These are phyloP conservation scores for Lithobates sylvaticus DNA, from an alignment of 2,797 vertebrate genomes.

Conservation along the genomic window DNA sequence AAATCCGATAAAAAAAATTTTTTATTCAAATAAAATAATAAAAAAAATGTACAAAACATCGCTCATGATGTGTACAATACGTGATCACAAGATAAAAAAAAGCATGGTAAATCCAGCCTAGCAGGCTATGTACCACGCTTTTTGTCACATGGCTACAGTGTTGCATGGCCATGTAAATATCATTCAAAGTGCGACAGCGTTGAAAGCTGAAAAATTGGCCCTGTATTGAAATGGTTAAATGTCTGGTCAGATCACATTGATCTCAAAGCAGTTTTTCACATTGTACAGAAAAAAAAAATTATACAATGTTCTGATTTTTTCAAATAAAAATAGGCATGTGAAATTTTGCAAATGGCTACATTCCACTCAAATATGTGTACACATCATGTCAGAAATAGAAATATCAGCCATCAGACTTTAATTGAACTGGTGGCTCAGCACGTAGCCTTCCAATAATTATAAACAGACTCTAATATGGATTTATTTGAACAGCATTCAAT, in stretches of 20 bases:
- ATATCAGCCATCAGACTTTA: slow-evolving; percentile 76
- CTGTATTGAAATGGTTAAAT: too few relatives aligned
- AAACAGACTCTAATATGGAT: slow-evolving; percentile 73
- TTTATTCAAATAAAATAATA: too few relatives aligned
- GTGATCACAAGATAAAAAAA: too few relatives aligned
- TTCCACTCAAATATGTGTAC: slow-evolving; percentile 61
- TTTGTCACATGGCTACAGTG: too few relatives aligned
- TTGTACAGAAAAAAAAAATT: neutral
- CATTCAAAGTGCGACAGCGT: too few relatives aligned
- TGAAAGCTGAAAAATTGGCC: too few relatives aligned
- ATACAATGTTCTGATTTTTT: neutral
- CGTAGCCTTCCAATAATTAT: slow-evolving; percentile 72
- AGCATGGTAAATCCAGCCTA: too few relatives aligned
- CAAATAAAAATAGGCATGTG: neutral
- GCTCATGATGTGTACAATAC: too few relatives aligned
- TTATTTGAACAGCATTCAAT: slow-evolving; percentile 68
- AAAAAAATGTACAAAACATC: too few relatives aligned
- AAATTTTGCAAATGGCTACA: slow-evolving; percentile 8
- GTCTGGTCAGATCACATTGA: neutral
- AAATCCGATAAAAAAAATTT: too few relatives aligned
- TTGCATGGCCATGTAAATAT: too few relatives aligned
- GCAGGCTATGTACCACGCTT: too few relatives aligned
- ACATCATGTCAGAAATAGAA: slow-evolving; percentile 71
- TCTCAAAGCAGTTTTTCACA: neutral
- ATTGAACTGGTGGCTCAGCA: slow-evolving; percentile 72